Percentiles rank a stretch among this genome's conserved stretches.
Evolutionary conservation across 2,888 invertebrate species (phyloP).

Genomic region (Stomorhina lunata): DNA sequence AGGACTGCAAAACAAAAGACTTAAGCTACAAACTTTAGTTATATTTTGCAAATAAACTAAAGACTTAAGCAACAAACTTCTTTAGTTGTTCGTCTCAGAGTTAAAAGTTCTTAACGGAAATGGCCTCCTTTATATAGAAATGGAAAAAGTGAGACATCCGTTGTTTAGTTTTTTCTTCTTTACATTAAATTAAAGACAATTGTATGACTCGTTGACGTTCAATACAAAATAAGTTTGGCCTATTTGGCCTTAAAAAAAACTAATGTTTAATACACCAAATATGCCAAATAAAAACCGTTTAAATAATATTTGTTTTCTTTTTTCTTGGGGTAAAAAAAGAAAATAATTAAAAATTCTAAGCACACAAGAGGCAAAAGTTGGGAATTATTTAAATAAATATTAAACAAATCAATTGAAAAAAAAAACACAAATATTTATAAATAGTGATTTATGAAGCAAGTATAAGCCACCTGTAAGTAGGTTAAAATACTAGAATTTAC

Average conservation of each 20-base stretch:
- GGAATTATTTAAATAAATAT: not conserved
- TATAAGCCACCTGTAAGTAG: constrained; percentile 17
- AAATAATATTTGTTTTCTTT: not conserved
- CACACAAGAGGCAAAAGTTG: constrained; percentile 19
- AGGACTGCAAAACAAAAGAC: too few relatives aligned
- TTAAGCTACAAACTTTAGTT: too few relatives aligned
- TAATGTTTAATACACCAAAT: constrained; percentile 6
- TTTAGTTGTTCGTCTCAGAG: too few relatives aligned
- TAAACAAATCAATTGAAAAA: not conserved
- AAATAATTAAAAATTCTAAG: constrained; percentile 28
- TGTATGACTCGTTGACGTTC: not conserved
- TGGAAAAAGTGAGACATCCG: constrained; percentile 57
- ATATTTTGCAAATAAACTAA: not conserved
- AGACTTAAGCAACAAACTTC: too few relatives aligned
- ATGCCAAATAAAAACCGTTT: constrained; percentile 37
- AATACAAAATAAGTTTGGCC: constrained; percentile 29
- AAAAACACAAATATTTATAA: constrained; percentile 1
- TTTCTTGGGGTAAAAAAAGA: not conserved
- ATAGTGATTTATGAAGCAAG: constrained; percentile 7
- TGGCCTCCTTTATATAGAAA: constrained; percentile 49
- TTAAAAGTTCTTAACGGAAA: constrained; percentile 51
- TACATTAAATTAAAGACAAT: not conserved
- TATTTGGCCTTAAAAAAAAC: constrained; percentile 38
- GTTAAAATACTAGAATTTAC: constrained; percentile 21
- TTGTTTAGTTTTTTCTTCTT: not conserved